phyloP scores from a whole-genome alignment of 2,888 invertebrate genomes.

The Tachina lurida region DNA sequence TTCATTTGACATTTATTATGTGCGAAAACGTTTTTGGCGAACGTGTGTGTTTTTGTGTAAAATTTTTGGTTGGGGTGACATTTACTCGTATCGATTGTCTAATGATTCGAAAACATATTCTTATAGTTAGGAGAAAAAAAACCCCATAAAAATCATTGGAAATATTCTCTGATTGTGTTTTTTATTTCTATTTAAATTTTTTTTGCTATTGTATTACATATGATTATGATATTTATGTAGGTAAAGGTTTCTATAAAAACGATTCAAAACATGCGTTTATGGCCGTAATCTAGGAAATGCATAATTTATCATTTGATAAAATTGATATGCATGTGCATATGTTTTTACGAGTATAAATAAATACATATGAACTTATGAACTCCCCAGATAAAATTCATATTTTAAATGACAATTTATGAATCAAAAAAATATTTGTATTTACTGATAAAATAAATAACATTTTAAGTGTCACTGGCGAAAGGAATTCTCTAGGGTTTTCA shows the following conservation, averaged over 20 bases:
- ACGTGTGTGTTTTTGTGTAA: constrained; percentile 27
- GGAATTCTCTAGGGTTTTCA: not conserved
- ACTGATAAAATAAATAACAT: constrained; percentile 1
- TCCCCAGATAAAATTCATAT: constrained; percentile 28
- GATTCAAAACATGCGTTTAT: constrained; percentile 41
- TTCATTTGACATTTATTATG: constrained; percentile 69
- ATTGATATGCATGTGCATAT: not conserved
- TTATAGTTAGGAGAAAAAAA: not conserved
- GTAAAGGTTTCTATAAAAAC: constrained; percentile 32
- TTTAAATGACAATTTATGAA: constrained; percentile 25
- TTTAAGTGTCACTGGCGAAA: not conserved
- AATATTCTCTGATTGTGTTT: constrained; percentile 43
- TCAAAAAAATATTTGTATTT: constrained; percentile 16
- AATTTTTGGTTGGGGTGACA: constrained; percentile 47
- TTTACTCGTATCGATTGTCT: constrained; percentile 63
- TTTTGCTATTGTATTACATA: not conserved
- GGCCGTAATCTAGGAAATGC: constrained; percentile 32
- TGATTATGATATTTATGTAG: constrained; percentile 34
- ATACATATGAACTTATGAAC: not conserved
- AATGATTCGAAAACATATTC: constrained; percentile 60
- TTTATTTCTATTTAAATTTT: not conserved
- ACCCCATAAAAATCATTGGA: constrained; percentile 45
- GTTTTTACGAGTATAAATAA: too few species aligned
- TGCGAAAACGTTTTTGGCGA: constrained; percentile 66
- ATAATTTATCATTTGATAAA: constrained; percentile 46